Conservation (phyloP, 2,113 vertebrate genomes). For the Cavia aperea region DNA sequence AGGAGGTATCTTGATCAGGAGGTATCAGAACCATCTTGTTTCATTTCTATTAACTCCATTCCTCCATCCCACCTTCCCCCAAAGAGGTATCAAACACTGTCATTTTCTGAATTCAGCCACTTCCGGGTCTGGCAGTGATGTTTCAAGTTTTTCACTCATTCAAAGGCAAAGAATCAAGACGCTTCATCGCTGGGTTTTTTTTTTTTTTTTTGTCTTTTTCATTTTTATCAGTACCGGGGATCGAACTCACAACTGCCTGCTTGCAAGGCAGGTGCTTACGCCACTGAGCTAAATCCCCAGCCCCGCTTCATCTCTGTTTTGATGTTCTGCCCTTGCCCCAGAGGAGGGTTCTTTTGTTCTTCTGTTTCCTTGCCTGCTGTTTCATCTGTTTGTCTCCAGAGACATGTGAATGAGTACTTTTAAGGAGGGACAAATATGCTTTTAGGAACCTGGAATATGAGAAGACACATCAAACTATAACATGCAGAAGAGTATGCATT, state of each 20-base stretch:
- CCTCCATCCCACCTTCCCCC: neutral
- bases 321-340: neutral
- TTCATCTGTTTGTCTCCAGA: conserved; percentile 11
- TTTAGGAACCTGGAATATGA: neutral
- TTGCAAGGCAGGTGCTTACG: too few species aligned
- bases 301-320: neutral
- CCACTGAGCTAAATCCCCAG: too few species aligned
- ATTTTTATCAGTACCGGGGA: too few species aligned
- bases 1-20: neutral
- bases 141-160: neutral
- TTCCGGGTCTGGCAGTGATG: neutral
- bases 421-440: neutral
- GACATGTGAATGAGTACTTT: neutral
- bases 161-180: neutral
- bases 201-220: too few species aligned
- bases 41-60: conserved; percentile 22
- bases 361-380: neutral
- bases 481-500: neutral
- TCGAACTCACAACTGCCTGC: too few species aligned
- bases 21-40: neutral
- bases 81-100: neutral
- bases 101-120: conserved; percentile 44
- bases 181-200: neutral
- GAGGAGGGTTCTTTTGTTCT: neutral
- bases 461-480: conserved; percentile 5